phyloP scores from a whole-genome alignment of 1,140 invertebrate genomes.

The Cydia pomonella region DNA sequence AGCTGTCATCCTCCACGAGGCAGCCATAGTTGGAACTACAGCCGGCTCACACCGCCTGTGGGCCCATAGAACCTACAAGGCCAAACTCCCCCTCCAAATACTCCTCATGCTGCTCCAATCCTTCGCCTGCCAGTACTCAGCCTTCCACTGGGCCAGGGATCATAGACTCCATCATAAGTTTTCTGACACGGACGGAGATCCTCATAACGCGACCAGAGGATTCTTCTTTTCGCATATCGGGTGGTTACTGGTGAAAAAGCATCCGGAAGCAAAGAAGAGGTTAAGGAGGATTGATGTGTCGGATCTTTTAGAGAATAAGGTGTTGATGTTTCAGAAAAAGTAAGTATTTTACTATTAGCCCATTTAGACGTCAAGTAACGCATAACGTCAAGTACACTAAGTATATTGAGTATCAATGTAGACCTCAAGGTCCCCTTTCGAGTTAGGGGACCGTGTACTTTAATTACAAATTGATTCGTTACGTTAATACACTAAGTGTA shows the following conservation, averaged over 20 bases:
- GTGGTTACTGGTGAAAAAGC: slow-evolving; percentile 87
- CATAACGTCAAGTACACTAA: too few species aligned
- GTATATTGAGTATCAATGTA: too few species aligned
- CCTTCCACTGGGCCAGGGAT: slow-evolving; percentile 78
- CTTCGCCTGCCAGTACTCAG: slow-evolving; percentile 83
- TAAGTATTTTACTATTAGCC: slow-evolving; percentile 40
- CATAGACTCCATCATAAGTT: slow-evolving; percentile 89
- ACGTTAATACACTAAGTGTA: too few species aligned
- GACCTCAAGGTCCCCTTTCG: too few species aligned
- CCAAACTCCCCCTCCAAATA: slow-evolving; percentile 86
- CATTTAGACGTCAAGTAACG: too few species aligned
- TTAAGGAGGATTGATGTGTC: slow-evolving; percentile 83
- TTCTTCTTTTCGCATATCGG: slow-evolving; percentile 91
- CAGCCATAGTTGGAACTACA: slow-evolving; percentile 86
- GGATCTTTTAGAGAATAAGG: slow-evolving; percentile 85
- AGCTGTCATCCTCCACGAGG: slow-evolving; percentile 79
- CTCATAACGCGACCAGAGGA: slow-evolving; percentile 85
- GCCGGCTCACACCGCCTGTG: slow-evolving; percentile 91
- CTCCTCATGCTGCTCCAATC: slow-evolving; percentile 86
- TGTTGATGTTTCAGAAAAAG: slow-evolving; percentile 85
- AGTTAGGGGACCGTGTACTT: too few species aligned
- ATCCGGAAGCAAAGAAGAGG: slow-evolving; percentile 85
- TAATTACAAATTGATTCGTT: too few species aligned
- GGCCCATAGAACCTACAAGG: slow-evolving; percentile 92
- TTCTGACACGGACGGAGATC: slow-evolving; percentile 81